Percentiles rank a stretch among this genome's conserved stretches.
Evolutionary conservation across 2,797 vertebrate species (phyloP).

Genomic region (Pipistrellus nathusii): DNA sequence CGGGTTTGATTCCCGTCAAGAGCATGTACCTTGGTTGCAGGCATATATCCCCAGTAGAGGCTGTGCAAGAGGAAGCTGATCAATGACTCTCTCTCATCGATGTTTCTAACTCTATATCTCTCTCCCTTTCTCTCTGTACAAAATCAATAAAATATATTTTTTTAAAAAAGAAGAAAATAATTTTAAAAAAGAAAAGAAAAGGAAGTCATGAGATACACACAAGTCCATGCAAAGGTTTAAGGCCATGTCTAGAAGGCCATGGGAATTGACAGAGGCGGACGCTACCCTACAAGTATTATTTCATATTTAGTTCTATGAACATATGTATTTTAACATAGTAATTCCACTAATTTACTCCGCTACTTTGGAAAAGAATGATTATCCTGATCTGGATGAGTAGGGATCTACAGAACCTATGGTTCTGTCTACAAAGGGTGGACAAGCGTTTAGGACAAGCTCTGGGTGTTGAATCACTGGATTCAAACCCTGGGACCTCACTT

Average conservation of each 20-base stretch:
- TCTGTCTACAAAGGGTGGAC: neutral
- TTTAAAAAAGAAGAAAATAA: neutral
- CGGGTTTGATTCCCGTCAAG: too few relatives aligned
- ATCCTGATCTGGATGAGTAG: neutral
- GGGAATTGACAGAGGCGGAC: neutral
- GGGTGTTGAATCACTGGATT: neutral
- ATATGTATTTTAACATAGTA: too few relatives aligned
- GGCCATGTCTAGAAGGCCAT: neutral
- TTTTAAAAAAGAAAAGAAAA: neutral
- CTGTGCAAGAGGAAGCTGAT: too few relatives aligned
- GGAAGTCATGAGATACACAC: neutral
- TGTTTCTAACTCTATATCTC: too few relatives aligned
- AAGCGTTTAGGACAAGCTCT: neutral
- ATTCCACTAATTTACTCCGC: neutral
- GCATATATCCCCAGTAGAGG: too few relatives aligned
- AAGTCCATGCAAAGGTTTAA: neutral
- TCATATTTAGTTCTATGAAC: neutral
- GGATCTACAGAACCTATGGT: neutral
- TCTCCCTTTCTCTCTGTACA: too few relatives aligned
- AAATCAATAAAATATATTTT: too few relatives aligned
- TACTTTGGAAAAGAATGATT: neutral
- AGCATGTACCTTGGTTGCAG: too few relatives aligned
- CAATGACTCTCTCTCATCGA: too few relatives aligned
- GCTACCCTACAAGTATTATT: neutral
- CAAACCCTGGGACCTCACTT: neutral